phyloP scores from a whole-genome alignment of 2,113 vertebrate genomes.

The Tragelaphus scriptus region DNA sequence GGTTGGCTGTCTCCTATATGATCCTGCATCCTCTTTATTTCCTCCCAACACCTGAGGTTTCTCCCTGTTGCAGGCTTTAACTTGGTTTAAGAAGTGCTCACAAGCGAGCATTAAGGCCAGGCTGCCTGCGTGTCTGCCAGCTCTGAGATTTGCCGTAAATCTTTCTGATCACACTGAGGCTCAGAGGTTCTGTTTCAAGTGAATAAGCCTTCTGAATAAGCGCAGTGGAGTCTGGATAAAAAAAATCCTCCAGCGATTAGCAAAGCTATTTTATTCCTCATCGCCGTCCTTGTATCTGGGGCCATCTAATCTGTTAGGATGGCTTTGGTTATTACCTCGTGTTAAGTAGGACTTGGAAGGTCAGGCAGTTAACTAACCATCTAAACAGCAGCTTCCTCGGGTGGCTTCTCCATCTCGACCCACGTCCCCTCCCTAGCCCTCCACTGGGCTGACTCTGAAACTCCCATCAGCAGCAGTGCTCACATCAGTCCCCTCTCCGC shows the following conservation, averaged over 20 bases:
- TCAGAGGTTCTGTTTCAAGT: constrained; percentile 82
- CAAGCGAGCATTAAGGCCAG: constrained; percentile 27
- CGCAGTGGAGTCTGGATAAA: constrained; percentile 82
- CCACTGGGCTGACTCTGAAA: accelerated
- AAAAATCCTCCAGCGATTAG: constrained; percentile 78
- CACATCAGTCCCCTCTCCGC: too few species aligned
- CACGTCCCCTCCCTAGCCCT: not conserved
- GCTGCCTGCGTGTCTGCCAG: constrained; percentile 26
- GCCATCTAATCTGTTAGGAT: constrained; percentile 80
- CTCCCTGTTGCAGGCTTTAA: constrained; percentile 3
- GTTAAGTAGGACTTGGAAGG: constrained; percentile 81
- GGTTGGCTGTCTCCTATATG: not conserved
- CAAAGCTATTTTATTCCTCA: constrained; percentile 76
- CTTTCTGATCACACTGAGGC: constrained; percentile 75
- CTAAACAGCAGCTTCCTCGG: constrained; percentile 37
- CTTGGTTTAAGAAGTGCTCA: constrained; percentile 35
- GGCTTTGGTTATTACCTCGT: constrained; percentile 76
- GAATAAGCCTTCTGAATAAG: constrained; percentile 82
- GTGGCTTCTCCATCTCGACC: not conserved
- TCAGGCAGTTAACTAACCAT: constrained; percentile 75
- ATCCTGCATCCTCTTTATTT: not conserved
- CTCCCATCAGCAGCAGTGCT: not conserved
- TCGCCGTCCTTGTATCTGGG: constrained; percentile 75
- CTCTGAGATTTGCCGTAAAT: constrained; percentile 62
- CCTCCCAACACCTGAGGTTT: not conserved